A percentile compares a stretch with the other conserved stretches of the same genome.
These are phyloP conservation scores for Electrophaes corylata DNA, from an alignment of 2,888 invertebrate genomes.

Conservation along the genomic window DNA sequence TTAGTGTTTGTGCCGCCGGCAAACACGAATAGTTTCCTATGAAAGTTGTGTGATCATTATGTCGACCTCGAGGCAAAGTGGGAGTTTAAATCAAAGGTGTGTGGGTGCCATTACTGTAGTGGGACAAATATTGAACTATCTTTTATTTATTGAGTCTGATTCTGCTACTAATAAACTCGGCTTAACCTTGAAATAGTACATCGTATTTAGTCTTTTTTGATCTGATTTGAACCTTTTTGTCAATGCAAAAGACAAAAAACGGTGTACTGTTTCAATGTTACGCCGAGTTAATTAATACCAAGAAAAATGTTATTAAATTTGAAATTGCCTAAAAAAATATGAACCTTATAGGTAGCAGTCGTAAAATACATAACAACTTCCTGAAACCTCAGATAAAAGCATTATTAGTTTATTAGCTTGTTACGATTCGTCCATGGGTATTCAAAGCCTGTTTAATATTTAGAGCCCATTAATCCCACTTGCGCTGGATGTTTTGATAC, in stretches of 20 bases:
- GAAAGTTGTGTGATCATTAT: background rate
- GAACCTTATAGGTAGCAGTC: background rate
- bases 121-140: no score
- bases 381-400: background rate
- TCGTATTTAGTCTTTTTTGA: no score
- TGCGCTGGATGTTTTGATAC: conserved; percentile 36
- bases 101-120: no score
- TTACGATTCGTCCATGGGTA: conserved; percentile 30
- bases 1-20: background rate
- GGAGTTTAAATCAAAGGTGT: no score
- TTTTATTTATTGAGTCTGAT: no score
- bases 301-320: no score
- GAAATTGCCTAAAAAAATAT: background rate
- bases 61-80: background rate
- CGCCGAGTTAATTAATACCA: no score
- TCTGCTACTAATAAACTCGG: no score
- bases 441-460: conserved; percentile 39
- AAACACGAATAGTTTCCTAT: background rate
- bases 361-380: background rate
- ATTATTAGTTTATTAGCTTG: conserved; percentile 14
- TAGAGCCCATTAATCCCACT: conserved; percentile 39
- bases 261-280: no score
- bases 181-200: no score
- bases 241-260: no score
- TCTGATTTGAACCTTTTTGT: no score